These are phyloP conservation scores for Oreochromis spilurus DNA, from an alignment of 2,113 vertebrate species.

Conservation along the genomic window DNA sequence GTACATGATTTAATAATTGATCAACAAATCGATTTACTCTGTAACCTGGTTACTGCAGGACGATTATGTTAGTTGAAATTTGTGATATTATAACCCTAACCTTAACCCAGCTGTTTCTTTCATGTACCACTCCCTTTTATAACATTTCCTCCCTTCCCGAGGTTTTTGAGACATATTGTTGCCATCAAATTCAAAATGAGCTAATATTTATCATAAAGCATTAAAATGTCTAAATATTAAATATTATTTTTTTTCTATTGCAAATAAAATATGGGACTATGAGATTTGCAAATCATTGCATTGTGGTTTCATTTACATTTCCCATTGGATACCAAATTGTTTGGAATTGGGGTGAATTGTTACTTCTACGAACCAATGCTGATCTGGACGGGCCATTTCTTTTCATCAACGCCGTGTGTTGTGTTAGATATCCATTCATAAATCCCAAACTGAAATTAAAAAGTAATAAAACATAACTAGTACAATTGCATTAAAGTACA, in stretches of 20 bases:
- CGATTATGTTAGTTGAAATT: fast-evolving
- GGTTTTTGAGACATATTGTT: neutral
- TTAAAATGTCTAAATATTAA: neutral
- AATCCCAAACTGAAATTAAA: neutral
- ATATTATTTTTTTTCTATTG: neutral
- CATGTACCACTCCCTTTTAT: neutral
- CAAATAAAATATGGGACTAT: neutral
- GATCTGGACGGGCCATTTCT: neutral
- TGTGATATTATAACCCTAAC: neutral
- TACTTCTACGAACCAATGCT: fast-evolving
- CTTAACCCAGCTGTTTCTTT: neutral
- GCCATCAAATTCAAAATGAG: neutral
- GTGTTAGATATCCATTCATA: fast-evolving
- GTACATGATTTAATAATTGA: neutral
- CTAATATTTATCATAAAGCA: neutral
- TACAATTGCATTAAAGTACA: neutral
- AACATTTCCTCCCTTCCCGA: fast-evolving
- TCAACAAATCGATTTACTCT: fast-evolving
- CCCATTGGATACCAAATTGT: neutral
- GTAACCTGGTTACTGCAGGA: neutral
- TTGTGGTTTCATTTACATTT: neutral
- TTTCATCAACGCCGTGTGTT: neutral
- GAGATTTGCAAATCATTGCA: fast-evolving
- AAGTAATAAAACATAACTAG: neutral
- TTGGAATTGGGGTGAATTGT: neutral